These are phyloP conservation scores for Tipula unca DNA, from an alignment of 2,888 invertebrate species.

Conservation along the genomic window DNA sequence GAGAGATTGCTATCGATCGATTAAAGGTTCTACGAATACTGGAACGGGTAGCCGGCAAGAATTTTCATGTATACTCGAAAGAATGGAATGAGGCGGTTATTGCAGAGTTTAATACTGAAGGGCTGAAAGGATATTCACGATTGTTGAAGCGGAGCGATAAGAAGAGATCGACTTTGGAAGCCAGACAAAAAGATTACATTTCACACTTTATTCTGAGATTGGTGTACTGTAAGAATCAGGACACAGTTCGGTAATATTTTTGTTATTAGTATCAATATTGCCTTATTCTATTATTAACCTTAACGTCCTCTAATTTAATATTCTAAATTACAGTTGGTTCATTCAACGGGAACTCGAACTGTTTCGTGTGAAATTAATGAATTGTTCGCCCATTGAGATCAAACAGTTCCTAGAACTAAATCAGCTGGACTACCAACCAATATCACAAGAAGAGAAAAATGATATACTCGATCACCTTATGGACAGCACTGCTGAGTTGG, in stretches of 20 bases:
- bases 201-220: conserved; percentile 90
- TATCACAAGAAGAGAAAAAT: conserved; percentile 59
- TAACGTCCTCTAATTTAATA: not conserved
- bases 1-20: conserved; percentile 77
- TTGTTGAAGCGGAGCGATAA: conserved; percentile 50
- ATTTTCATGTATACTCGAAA: conserved; percentile 52
- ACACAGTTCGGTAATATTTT: conserved; percentile 49
- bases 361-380: conserved; percentile 70
- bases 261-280: not conserved
- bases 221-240: conserved; percentile 82
- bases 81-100: conserved; percentile 59
- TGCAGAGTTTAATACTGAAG: conserved; percentile 57
- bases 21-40: conserved; percentile 68
- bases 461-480: conserved; percentile 51
- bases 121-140: conserved; percentile 54
- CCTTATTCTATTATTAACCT: too few species aligned
- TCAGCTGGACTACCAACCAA: conserved; percentile 56
- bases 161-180: conserved; percentile 51
- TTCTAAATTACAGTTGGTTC: conserved; percentile 58
- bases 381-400: conserved; percentile 49
- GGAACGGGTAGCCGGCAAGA: conserved; percentile 61
- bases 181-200: conserved; percentile 71
- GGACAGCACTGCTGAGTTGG: conserved; percentile 49
- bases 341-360: conserved; percentile 80
- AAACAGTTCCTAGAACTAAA: conserved; percentile 58